phyloP scores from a whole-genome alignment of 2,888 invertebrate species.

The Aspidapion aeneum region DNA sequence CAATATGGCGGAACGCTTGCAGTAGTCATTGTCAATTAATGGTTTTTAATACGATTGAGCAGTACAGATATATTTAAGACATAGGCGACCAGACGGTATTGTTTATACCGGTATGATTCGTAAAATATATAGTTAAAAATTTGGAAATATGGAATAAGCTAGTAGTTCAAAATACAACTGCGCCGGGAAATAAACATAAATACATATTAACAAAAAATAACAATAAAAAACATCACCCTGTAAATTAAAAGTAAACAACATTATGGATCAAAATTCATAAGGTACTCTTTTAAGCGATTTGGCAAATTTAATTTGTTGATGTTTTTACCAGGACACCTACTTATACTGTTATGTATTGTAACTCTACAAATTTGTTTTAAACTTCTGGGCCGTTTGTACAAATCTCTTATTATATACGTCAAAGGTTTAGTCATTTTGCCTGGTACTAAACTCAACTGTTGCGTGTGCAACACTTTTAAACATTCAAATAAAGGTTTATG shows the following conservation, averaged over 20 bases:
- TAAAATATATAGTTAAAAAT: too few relatives aligned
- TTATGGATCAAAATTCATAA: slow-evolving; percentile 61
- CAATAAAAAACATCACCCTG: background rate
- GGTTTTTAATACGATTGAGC: too few relatives aligned
- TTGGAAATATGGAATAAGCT: too few relatives aligned
- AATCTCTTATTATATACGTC: slow-evolving; percentile 58
- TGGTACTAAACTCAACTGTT: slow-evolving; percentile 60
- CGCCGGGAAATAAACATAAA: too few relatives aligned
- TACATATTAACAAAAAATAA: too few relatives aligned
- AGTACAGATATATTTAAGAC: too few relatives aligned
- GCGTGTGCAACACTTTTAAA: slow-evolving; percentile 63
- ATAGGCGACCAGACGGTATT: too few relatives aligned
- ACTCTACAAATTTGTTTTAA: slow-evolving; percentile 71
- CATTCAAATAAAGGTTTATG: slow-evolving; percentile 66
- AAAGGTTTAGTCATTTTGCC: slow-evolving; percentile 61
- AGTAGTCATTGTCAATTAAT: too few relatives aligned
- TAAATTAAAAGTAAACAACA: background rate
- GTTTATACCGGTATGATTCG: too few relatives aligned
- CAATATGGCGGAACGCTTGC: too few relatives aligned
- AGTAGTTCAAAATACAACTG: too few relatives aligned
- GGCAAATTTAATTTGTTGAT: slow-evolving; percentile 67
- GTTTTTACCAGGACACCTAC: slow-evolving; percentile 60
- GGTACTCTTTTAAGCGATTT: slow-evolving; percentile 62
- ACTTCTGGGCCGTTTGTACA: slow-evolving; percentile 63
- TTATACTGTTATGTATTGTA: slow-evolving; percentile 63